These are phyloP conservation scores for Phoebastria nigripes DNA, from an alignment of 2,797 vertebrate species.

Conservation along the genomic window DNA sequence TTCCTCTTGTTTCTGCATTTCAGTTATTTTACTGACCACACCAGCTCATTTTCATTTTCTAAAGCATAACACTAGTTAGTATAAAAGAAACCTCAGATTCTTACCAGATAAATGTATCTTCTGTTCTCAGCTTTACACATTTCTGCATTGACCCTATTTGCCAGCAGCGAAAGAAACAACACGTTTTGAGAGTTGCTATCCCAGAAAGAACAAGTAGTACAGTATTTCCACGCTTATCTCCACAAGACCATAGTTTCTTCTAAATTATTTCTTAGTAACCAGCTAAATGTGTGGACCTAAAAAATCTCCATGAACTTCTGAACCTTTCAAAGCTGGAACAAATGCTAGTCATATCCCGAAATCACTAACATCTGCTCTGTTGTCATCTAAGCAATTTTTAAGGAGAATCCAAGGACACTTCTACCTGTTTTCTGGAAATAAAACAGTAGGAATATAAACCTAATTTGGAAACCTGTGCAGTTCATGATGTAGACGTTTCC, in stretches of 20 bases:
- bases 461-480: background rate
- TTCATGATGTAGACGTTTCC: background rate
- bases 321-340: conserved; percentile 9
- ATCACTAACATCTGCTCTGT: background rate
- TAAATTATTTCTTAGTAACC: background rate
- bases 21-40: background rate
- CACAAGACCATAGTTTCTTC: background rate
- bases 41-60: background rate
- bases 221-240: background rate
- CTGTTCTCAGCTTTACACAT: background rate
- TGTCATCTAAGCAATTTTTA: background rate
- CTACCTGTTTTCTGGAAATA: background rate
- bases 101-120: background rate
- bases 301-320: background rate
- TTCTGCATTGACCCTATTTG: conserved; percentile 8
- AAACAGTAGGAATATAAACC: background rate
- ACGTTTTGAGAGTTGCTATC: background rate
- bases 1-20: background rate
- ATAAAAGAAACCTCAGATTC: conserved; percentile 1
- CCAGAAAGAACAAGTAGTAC: background rate
- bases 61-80: background rate
- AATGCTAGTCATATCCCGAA: background rate
- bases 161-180: background rate
- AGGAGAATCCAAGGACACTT: background rate
- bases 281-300: background rate